Percentiles rank a stretch among this genome's conserved stretches.
Evolutionary conservation across 2,888 invertebrate genomes (phyloP).

Genomic region (Cephus nigrinus): DNA sequence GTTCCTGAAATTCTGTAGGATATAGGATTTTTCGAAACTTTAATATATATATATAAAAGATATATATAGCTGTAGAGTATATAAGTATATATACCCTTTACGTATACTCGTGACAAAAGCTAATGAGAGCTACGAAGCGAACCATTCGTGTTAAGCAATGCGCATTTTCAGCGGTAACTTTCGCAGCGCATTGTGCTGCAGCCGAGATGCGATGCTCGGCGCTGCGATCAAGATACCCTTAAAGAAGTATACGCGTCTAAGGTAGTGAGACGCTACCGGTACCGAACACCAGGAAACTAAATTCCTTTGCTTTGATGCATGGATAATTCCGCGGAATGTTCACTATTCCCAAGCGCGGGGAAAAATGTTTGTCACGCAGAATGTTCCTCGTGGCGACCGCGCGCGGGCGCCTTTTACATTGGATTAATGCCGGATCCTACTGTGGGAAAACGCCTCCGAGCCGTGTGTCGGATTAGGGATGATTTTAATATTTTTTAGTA

Average conservation of each 20-base stretch:
- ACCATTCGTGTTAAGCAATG: neutral
- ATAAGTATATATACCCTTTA: neutral
- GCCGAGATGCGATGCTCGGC: neutral
- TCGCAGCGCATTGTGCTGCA: neutral
- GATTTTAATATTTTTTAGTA: neutral
- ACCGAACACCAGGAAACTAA: neutral
- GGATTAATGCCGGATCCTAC: neutral
- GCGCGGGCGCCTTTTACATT: no score
- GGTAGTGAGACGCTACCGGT: neutral
- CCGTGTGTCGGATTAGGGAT: neutral
- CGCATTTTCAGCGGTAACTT: neutral
- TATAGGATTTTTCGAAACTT: no score
- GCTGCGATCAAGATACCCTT: neutral
- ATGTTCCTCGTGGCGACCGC: neutral
- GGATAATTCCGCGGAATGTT: constrained; percentile 39
- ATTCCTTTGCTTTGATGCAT: constrained; percentile 26
- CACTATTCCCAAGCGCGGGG: constrained; percentile 25
- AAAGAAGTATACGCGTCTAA: neutral
- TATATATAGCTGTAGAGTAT: no score
- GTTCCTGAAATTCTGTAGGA: no score
- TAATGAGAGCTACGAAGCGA: neutral
- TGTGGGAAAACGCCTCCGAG: neutral
- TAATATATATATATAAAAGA: no score
- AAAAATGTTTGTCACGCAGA: constrained; percentile 29
- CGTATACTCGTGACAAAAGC: neutral